Percentiles rank a stretch among this genome's conserved stretches.
These are phyloP conservation scores for Podabrus alpinus DNA, from an alignment of 2,888 invertebrate species.

Conservation along the genomic window DNA sequence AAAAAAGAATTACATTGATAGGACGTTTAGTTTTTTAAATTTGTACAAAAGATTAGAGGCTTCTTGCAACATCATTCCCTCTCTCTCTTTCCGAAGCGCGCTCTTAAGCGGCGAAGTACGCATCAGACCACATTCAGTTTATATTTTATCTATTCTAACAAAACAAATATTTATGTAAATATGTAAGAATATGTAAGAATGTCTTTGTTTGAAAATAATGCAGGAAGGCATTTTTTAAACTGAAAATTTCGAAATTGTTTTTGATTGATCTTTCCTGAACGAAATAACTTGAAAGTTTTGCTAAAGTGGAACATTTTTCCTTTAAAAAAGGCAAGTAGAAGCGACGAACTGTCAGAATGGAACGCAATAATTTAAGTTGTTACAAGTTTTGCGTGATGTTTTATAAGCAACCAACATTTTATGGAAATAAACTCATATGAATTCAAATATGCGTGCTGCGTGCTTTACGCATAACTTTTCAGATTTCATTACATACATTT, in stretches of 20 bases:
- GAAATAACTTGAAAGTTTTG: background rate
- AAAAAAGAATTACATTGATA: too few species aligned
- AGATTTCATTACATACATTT: conserved; percentile 30
- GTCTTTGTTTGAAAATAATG: background rate
- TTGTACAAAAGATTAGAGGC: too few species aligned
- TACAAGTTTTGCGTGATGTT: conserved; percentile 26
- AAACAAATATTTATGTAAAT: too few species aligned
- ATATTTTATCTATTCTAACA: too few species aligned
- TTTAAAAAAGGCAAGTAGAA: conserved; percentile 3
- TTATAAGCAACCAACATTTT: conserved; percentile 22
- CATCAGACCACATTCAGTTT: too few species aligned
- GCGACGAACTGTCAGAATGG: conserved; percentile 10
- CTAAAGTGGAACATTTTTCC: background rate
- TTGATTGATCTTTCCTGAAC: background rate
- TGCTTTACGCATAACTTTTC: conserved; percentile 32
- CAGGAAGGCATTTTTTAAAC: background rate
- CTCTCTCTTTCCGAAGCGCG: too few species aligned
- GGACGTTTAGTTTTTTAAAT: too few species aligned
- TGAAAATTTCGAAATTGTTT: background rate
- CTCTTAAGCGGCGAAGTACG: too few species aligned
- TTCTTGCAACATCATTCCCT: too few species aligned
- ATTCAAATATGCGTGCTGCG: conserved; percentile 29
- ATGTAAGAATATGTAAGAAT: too few species aligned
- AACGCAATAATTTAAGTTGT: conserved; percentile 22
- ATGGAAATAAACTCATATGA: conserved; percentile 30